These are phyloP conservation scores for Automeris io DNA, from an alignment of 2,888 invertebrate genomes.

Conservation along the genomic window DNA sequence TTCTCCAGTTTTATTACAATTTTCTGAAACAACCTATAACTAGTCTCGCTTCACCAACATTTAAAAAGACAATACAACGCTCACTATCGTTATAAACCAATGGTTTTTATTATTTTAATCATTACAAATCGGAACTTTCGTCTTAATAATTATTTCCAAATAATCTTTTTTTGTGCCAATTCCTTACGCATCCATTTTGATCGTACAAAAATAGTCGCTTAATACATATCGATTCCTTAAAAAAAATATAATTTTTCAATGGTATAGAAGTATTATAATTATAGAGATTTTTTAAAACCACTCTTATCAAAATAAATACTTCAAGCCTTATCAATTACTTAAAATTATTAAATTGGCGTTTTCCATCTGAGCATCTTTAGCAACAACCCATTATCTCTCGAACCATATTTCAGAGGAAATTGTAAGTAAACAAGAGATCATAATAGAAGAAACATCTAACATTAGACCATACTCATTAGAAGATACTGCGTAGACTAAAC, in stretches of 20 bases:
- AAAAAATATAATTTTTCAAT: conserved; percentile 59
- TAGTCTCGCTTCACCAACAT: conserved; percentile 61
- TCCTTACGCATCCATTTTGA: conserved; percentile 65
- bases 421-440: conserved; percentile 73
- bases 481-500: conserved; percentile 41
- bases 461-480: conserved; percentile 61
- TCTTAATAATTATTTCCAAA: conserved; percentile 43
- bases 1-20: conserved; percentile 70
- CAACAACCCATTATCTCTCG: conserved; percentile 29
- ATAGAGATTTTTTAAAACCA: conserved; percentile 52
- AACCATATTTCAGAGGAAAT: conserved; percentile 66
- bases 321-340: conserved; percentile 59
- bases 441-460: conserved; percentile 46
- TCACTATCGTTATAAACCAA: conserved; percentile 64
- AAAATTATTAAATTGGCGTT: conserved; percentile 64
- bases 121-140: conserved; percentile 64
- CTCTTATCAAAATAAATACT: conserved; percentile 41
- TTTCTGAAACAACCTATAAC: conserved; percentile 73
- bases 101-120: conserved; percentile 53
- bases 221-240: conserved; percentile 49
- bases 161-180: conserved; percentile 59
- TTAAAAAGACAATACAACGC: conserved; percentile 72
- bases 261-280: conserved; percentile 45
- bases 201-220: conserved; percentile 71
- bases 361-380: conserved; percentile 55